These are phyloP conservation scores for Tribolium madens DNA, from an alignment of 1,140 invertebrate species.

Conservation along the genomic window DNA sequence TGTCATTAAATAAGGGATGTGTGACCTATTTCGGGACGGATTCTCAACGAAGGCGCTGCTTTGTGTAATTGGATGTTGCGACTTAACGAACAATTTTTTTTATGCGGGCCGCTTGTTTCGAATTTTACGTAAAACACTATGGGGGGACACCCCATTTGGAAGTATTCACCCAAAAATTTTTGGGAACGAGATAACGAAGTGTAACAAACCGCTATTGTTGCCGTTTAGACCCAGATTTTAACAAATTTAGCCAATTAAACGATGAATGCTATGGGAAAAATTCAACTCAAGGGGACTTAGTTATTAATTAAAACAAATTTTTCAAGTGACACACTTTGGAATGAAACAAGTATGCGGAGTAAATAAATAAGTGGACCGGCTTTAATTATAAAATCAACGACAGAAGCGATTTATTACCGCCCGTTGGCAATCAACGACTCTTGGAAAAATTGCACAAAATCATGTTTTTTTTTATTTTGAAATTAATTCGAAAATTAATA, in stretches of 20 bases:
- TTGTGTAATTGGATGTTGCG: slow-evolving; percentile 26
- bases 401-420: slow-evolving; percentile 6
- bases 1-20: slow-evolving; percentile 51
- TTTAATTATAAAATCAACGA: slow-evolving; percentile 29
- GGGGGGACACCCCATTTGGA: slow-evolving; percentile 7
- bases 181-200: slow-evolving; percentile 1
- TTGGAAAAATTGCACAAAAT: slow-evolving; percentile 23
- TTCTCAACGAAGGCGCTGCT: slow-evolving; percentile 35
- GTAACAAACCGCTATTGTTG: slow-evolving; percentile 25
- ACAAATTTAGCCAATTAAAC: neutral
- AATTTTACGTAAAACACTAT: slow-evolving; percentile 33
- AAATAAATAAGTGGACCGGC: slow-evolving; percentile 23
- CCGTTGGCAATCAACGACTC: slow-evolving; percentile 20
- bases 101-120: slow-evolving; percentile 33
- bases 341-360: neutral
- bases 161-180: slow-evolving; percentile 1
- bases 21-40: slow-evolving; percentile 43
- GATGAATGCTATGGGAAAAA: neutral
- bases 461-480: neutral
- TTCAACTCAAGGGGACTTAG: neutral
- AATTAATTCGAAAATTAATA: slow-evolving; percentile 17
- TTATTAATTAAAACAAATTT: slow-evolving; percentile 25
- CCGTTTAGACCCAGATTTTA: neutral
- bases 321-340: slow-evolving; percentile 5
- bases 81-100: slow-evolving; percentile 21